These are phyloP conservation scores for Phrynocephalus vlangalii DNA, from an alignment of 2,797 vertebrate species.

Conservation along the genomic window DNA sequence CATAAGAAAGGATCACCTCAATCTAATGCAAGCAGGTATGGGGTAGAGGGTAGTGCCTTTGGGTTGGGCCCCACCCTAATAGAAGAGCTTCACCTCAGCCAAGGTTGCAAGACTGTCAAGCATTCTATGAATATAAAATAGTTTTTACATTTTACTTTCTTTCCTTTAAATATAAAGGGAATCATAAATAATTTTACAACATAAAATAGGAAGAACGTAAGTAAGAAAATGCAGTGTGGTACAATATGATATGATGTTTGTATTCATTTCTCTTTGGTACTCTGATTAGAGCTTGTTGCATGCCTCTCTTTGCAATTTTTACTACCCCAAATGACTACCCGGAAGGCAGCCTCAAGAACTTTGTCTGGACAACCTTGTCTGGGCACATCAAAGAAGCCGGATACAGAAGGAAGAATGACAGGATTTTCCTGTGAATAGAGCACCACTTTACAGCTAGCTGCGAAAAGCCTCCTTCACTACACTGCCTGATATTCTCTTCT, in stretches of 20 bases:
- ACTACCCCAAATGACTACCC: background rate
- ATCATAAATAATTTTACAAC: background rate
- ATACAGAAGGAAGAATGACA: slow-evolving; percentile 10
- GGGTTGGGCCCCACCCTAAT: no score
- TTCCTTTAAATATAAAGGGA: background rate
- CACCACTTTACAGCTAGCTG: slow-evolving; percentile 53
- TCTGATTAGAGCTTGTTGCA: background rate
- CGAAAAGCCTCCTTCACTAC: slow-evolving; percentile 45
- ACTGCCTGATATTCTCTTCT: slow-evolving; percentile 67
- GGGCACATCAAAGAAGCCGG: slow-evolving; percentile 46
- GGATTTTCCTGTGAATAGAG: slow-evolving; percentile 47
- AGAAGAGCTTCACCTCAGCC: no score
- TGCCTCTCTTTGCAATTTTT: slow-evolving; percentile 35
- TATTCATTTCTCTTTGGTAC: background rate
- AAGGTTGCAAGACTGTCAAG: no score
- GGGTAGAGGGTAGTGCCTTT: no score
- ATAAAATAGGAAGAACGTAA: background rate
- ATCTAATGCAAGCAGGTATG: no score
- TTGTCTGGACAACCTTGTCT: slow-evolving; percentile 16
- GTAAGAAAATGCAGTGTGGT: background rate
- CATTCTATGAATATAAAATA: no score
- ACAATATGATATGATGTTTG: background rate
- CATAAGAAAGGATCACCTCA: background rate
- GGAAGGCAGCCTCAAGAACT: background rate
- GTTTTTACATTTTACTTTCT: no score